These are phyloP conservation scores for Gadopsis bispinosus DNA, from an alignment of 2,797 vertebrate genomes.

Conservation along the genomic window DNA sequence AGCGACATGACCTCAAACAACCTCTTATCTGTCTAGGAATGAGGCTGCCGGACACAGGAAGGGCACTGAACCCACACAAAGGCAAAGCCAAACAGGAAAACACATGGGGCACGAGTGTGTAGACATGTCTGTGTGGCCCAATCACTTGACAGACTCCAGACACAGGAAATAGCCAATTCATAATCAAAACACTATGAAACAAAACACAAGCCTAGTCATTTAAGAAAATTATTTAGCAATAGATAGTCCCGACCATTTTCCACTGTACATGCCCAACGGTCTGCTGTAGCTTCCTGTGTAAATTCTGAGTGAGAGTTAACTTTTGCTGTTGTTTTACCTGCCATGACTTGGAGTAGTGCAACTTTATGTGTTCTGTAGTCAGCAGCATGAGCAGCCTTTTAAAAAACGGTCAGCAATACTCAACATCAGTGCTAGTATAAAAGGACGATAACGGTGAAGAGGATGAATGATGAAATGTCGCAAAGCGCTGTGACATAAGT, in stretches of 20 bases:
- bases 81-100: constrained; percentile 62
- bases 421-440: background rate
- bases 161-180: constrained; percentile 21
- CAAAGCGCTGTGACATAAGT: background rate
- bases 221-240: background rate
- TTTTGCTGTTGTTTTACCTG: constrained; percentile 25
- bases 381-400: constrained; percentile 16
- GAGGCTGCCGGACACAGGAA: constrained; percentile 48
- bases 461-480: background rate
- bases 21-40: constrained; percentile 49
- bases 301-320: constrained; percentile 2
- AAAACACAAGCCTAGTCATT: constrained; percentile 14
- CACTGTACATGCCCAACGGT: background rate
- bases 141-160: constrained; percentile 26
- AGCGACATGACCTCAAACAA: constrained; percentile 25
- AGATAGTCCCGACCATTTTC: background rate
- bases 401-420: constrained; percentile 20
- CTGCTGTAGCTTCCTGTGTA: background rate
- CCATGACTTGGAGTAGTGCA: constrained; percentile 25
- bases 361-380: constrained; percentile 9
- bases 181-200: constrained; percentile 20
- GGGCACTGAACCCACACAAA: constrained; percentile 30
- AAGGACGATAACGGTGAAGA: background rate
- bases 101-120: constrained; percentile 2
- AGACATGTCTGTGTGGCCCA: constrained; percentile 4